Evolutionary conservation across 1,140 invertebrate species (phyloP), one percentile per base, ranked within the genome.

Genomic region (Drosophila pectinifera): DNA sequence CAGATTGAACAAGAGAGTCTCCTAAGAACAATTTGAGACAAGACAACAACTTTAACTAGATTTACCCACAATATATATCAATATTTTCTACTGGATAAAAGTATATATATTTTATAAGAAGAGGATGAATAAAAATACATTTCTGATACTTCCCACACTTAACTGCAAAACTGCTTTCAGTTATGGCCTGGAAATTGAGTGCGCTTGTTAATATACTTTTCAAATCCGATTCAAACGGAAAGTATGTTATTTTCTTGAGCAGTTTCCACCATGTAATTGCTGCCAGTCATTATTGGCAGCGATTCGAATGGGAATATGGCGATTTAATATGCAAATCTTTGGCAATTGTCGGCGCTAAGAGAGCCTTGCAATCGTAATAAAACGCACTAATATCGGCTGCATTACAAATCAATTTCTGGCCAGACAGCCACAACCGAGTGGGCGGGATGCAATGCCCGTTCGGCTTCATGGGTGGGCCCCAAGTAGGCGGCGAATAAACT

Each of bases 361-460:
- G 26, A 39, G 58, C 34, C 62, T 28, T 54, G 48, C 51, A 73
- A 72, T 78, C 26, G 59, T 59, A 38, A 65, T 57, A 64, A 74
- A 72, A 64, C 43, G 45, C 34, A 56, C 53, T 73, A 68, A 61
- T 69, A 49, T 65, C 78, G 73, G 36, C 55, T 73, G 70, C 57
- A 73, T 69, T 68, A 42, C 74, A 75, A 88, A 88, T 82, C 83
- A 88, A 83, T 88, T 75, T 65, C 59, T 64, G 63, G 24, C 46
- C 62, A 31, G 31, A 43, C 54, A 69, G 39, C 20, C 34, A 43
- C 31, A 18, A 14, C 34, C 2, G 39, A 67, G 34, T 8, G 31
- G 28, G 39, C 39, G 53, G 16, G 34, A 65, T 72, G 57, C 65
- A 81, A 81, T 73, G 63, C 67, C 65, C 20, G 59, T 63, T 65